These are phyloP conservation scores for Dromius quadrimaculatus DNA, from an alignment of 2,888 invertebrate genomes.

Conservation along the genomic window DNA sequence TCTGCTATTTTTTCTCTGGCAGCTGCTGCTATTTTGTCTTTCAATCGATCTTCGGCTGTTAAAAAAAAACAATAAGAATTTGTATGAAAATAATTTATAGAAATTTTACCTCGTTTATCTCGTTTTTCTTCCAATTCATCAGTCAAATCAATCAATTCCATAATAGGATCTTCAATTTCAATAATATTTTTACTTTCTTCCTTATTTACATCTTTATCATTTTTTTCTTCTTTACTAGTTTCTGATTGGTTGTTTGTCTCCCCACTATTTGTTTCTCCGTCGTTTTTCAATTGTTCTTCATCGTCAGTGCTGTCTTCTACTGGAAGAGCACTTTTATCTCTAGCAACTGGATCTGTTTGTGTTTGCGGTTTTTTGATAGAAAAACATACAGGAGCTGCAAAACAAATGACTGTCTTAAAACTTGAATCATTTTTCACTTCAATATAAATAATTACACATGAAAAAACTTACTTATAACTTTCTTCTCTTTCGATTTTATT, in stretches of 20 bases:
- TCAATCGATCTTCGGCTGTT: slow-evolving; percentile 71
- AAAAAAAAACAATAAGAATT: background rate
- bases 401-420: slow-evolving; percentile 40
- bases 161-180: slow-evolving; percentile 64
- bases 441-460: no score
- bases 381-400: slow-evolving; percentile 81
- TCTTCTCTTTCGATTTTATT: slow-evolving; percentile 61
- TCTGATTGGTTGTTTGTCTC: background rate
- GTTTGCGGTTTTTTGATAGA: slow-evolving; percentile 86
- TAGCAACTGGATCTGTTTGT: slow-evolving; percentile 72
- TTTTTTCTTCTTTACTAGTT: slow-evolving; percentile 10
- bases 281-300: slow-evolving; percentile 60
- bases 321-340: slow-evolving; percentile 79
- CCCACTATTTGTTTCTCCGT: slow-evolving; percentile 47
- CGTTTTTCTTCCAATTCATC: slow-evolving; percentile 70
- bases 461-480: slow-evolving; percentile 62
- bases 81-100: background rate
- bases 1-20: slow-evolving; percentile 72
- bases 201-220: background rate
- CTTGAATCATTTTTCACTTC: no score
- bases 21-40: slow-evolving; percentile 70
- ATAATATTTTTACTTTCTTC: slow-evolving; percentile 56
- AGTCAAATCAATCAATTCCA: slow-evolving; percentile 73
- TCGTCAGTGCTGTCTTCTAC: slow-evolving; percentile 83
- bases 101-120: slow-evolving; percentile 60